Conservation (phyloP, 2,888 invertebrate genomes). For the Scaptomyza caliginosa region DNA sequence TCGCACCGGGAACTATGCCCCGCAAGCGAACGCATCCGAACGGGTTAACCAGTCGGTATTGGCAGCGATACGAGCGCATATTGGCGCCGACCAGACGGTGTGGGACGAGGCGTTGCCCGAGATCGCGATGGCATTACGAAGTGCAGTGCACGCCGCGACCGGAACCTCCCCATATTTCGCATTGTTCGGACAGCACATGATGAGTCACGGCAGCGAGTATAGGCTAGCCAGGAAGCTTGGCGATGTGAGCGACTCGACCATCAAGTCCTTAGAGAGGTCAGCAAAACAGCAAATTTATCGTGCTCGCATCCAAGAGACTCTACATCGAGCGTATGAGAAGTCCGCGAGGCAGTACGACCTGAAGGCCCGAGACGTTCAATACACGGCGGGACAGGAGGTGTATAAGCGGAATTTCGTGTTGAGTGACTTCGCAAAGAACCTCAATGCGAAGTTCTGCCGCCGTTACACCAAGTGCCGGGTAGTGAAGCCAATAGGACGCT, state of each 20-base stretch:
- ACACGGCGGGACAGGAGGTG: neutral
- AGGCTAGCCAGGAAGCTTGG: too few species aligned
- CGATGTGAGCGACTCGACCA: too few species aligned
- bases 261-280: too few species aligned
- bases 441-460: neutral
- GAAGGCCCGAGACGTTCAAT: neutral
- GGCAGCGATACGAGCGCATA: neutral
- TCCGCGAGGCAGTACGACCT: neutral
- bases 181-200: constrained; percentile 5
- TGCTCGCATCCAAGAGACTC: neutral
- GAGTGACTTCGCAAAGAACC: neutral
- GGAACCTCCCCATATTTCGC: constrained; percentile 4
- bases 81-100: neutral
- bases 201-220: neutral
- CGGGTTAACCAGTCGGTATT: neutral
- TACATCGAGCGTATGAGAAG: neutral
- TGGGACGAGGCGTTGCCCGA: constrained; percentile 1
- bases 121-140: neutral
- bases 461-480: neutral
- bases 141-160: neutral
- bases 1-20: neutral
- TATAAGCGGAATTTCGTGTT: neutral
- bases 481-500: neutral
- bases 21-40: neutral
- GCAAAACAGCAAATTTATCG: neutral